phyloP scores from a whole-genome alignment of 2,797 vertebrate species.

The Labroides dimidiatus region DNA sequence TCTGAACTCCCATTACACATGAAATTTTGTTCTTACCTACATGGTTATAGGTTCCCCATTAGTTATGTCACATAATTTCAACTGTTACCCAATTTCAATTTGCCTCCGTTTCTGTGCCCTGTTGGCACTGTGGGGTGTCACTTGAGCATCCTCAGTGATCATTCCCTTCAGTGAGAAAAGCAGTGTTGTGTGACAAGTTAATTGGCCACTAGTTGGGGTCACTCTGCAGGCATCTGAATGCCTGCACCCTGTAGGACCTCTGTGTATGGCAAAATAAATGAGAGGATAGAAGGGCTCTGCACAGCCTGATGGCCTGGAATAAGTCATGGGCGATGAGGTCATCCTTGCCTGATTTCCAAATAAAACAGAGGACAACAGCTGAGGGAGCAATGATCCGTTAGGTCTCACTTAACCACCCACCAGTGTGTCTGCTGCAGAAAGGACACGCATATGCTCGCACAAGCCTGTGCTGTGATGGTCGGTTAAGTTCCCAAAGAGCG shows the following conservation, averaged over 20 bases:
- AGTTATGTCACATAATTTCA: not conserved
- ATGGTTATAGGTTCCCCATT: constrained; percentile 8
- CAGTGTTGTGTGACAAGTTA: constrained; percentile 60
- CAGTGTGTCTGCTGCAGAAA: constrained; percentile 57
- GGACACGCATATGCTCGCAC: constrained; percentile 52
- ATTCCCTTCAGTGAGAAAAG: constrained; percentile 53
- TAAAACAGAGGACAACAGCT: constrained; percentile 74
- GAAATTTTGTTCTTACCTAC: too few species aligned
- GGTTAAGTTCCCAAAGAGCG: constrained; percentile 64
- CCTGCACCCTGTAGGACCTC: constrained; percentile 32
- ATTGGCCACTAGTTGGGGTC: constrained; percentile 58
- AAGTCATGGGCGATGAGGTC: constrained; percentile 76
- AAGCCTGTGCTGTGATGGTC: constrained; percentile 55
- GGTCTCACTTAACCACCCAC: constrained; percentile 70
- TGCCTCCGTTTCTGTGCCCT: constrained; percentile 17
- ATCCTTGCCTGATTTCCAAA: constrained; percentile 72
- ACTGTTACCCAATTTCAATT: constrained; percentile 14
- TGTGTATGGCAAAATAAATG: constrained; percentile 51
- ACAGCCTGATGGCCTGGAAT: constrained; percentile 64
- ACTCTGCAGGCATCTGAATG: constrained; percentile 51
- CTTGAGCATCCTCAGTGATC: constrained; percentile 39
- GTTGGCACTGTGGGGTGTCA: constrained; percentile 31
- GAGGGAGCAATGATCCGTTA: constrained; percentile 71
- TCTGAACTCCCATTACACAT: too few species aligned
- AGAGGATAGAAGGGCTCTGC: constrained; percentile 49